A percentile compares a stretch with the other conserved stretches of the same genome.
Conservation (phyloP, 2,888 invertebrate species). For the Disparrhopalites patrizii region DNA sequence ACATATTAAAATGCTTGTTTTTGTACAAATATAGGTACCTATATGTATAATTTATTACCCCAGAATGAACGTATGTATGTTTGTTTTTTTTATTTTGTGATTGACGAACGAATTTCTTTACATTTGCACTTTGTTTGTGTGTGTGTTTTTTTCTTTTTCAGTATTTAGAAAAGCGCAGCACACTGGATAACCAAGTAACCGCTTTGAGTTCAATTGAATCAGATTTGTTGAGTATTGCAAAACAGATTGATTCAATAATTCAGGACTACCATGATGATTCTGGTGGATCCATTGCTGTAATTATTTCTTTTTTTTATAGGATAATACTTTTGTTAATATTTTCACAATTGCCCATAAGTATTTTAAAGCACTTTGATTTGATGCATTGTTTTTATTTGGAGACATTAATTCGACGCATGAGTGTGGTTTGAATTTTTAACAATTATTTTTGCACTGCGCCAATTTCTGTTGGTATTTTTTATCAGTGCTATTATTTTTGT, state of each 20-base stretch:
- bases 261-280: slow-evolving; percentile 26
- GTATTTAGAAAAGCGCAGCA: slow-evolving; percentile 17
- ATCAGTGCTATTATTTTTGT: too few species aligned
- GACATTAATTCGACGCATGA: too few species aligned
- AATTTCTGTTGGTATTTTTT: too few species aligned
- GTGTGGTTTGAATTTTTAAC: too few species aligned
- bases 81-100: not conserved
- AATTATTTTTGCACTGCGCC: too few species aligned
- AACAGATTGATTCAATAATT: slow-evolving; percentile 22
- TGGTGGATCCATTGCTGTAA: slow-evolving; percentile 20
- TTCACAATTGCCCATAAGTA: too few species aligned
- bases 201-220: slow-evolving; percentile 21
- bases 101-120: not conserved
- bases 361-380: not conserved
- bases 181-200: slow-evolving; percentile 26
- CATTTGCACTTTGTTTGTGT: not conserved
- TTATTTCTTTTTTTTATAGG: slow-evolving; percentile 7
- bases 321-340: too few species aligned
- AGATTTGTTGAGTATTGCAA: slow-evolving; percentile 16
- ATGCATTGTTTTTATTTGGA: too few species aligned
- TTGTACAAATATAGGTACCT: too few species aligned
- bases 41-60: too few species aligned
- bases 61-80: too few species aligned
- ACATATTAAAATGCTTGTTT: too few species aligned
- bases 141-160: not conserved